phyloP scores from a whole-genome alignment of 2,888 invertebrate species.

The Tethea ocularis region DNA sequence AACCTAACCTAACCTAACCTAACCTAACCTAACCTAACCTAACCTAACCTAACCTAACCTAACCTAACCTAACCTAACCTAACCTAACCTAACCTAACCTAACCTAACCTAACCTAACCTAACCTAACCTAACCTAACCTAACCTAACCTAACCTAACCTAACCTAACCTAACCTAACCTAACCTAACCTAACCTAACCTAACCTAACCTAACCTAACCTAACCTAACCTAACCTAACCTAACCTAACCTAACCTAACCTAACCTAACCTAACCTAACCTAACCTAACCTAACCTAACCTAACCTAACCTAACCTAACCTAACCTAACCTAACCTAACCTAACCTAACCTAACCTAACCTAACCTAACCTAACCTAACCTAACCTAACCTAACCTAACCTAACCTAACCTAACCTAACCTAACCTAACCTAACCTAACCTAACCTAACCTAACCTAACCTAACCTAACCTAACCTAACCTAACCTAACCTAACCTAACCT shows the following conservation, averaged over 20 bases:
- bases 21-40: too few relatives aligned
- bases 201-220: conserved; percentile 13
- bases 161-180: conserved; percentile 15
- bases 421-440: conserved; percentile 21
- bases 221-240: conserved; percentile 12
- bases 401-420: conserved; percentile 18
- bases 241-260: conserved; percentile 12
- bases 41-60: too few relatives aligned
- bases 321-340: conserved; percentile 8
- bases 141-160: conserved; percentile 34
- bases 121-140: conserved; percentile 27
- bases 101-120: conserved; percentile 31
- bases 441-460: conserved; percentile 17
- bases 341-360: conserved; percentile 13
- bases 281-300: conserved; percentile 9
- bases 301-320: conserved; percentile 8
- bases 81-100: conserved; percentile 26
- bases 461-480: conserved; percentile 16
- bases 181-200: conserved; percentile 10
- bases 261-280: conserved; percentile 10
- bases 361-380: conserved; percentile 18
- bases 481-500: conserved; percentile 14
- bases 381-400: conserved; percentile 18
- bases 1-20: too few relatives aligned
- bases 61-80: conserved; percentile 12